Percentiles rank a stretch among this genome's conserved stretches.
Conservation (phyloP, 2,113 vertebrate genomes). For the Antigone vipio region DNA sequence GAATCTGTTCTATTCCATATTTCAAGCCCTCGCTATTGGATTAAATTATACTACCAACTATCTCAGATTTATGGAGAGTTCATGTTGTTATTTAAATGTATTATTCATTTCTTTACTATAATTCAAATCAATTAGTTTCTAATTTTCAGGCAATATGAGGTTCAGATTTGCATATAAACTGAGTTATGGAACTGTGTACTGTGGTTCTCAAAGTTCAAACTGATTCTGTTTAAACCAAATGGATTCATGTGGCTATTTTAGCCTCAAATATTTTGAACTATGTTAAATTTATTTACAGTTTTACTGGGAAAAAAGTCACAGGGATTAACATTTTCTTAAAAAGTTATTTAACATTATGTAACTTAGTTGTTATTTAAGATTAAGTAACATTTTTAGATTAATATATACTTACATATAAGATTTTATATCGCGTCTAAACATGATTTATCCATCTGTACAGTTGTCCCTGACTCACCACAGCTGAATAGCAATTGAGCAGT, state of each 20-base stretch:
- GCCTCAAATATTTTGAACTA: constrained; percentile 41
- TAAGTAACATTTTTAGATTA: not conserved
- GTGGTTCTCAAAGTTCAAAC: constrained; percentile 24
- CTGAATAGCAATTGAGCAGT: not conserved
- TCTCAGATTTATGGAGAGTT: not conserved
- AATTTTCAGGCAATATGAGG: constrained; percentile 36
- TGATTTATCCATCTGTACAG: not conserved
- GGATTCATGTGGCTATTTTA: constrained; percentile 29
- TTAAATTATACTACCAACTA: not conserved
- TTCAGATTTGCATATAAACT: constrained; percentile 31
- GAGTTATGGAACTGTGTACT: not conserved
- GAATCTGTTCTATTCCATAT: not conserved
- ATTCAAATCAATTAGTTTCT: constrained; percentile 41
- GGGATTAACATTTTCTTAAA: constrained; percentile 24
- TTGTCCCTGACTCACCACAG: not conserved
- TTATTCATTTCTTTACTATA: not conserved
- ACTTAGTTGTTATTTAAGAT: not conserved
- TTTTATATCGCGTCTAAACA: not conserved
- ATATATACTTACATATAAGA: not conserved
- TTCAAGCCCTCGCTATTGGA: not conserved
- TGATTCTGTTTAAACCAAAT: constrained; percentile 55
- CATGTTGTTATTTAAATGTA: not conserved
- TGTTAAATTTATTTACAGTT: constrained; percentile 51
- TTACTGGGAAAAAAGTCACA: constrained; percentile 47
- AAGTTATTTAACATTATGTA: not conserved